Base-by-base conservation (phyloP, 2,888 invertebrate species). In the Teinopalpus imperialis region DNA sequence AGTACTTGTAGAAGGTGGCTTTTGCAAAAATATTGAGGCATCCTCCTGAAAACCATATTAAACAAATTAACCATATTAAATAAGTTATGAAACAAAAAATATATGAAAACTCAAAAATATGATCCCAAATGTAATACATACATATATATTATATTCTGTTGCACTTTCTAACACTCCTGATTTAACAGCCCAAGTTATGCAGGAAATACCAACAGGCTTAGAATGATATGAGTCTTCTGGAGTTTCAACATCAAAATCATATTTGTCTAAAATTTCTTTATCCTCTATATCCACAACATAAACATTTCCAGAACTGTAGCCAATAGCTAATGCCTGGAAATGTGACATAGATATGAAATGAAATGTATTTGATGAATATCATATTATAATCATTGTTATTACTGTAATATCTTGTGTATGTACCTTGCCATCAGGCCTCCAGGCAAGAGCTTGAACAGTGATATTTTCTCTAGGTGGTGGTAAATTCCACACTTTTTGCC, bases 371-470 rank as follows among this genome's bases (percentile, higher is more conserved):
- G n/a, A n/a, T n/a, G n/a, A n/a, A n/a, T n/a, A n/a, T n/a, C n/a
- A n/a, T n/a, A n/a, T n/a, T n/a, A n/a, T n/a, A n/a, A n/a, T n/a
- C n/a, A n/a, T n/a, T n/a, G n/a, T n/a, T n/a, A n/a, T n/a, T n/a
- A n/a, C n/a, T n/a, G n/a, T n/a, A n/a, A n/a, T n/a, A n/a, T n/a
- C n/a, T n/a, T n/a, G n/a, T n/a, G 56, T 31, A 12, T 35, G 29
- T 62, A 97, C 93, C 82, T 97, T 97, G 56, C 98, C 98, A 90
- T 98, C 98, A 3, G 97, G 97, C 74, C 98, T 91, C 98, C 98
- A 98, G 37, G 95, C 93, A 68, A 98, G 90, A 6, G 94, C 93
- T 50, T 91, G 92, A 0, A 97, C 95, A 24, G 89, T 90, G 9
- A 93, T 87, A 63, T 92, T 92, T 71, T 97, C 96, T 53, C 92